Evolutionary conservation across 2,888 invertebrate genomes (phyloP), one percentile per base, ranked within the genome.

Genomic region (Aplocera efformata): DNA sequence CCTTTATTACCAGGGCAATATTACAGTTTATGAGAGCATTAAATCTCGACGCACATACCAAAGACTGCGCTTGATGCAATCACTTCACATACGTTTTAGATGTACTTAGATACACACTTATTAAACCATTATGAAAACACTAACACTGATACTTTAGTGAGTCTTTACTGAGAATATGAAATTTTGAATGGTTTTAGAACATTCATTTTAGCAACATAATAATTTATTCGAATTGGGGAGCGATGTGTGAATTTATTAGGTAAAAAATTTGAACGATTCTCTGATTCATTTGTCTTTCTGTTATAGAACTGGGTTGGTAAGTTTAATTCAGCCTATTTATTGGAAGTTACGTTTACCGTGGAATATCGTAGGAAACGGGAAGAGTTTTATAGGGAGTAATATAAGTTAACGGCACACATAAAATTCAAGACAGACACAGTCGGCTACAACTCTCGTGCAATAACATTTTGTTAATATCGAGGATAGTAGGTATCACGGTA

Each of bases 1-100:
- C 67, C 72, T 80, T 81, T 83, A 83, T 76, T 74, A 73, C 78
- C 67, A 48, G 63, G 63, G 75, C 71, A 73, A 79, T 82, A 77
- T 79, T 73, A 73, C 72, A 74, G 64, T 82, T 82, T 82, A 83
- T 76, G 72, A 65, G 63, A 47, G 72, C 62, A 70, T 79, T 82
- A 81, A 82, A 82, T 82, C 76, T 72, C 60, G 57, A 68, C 72
- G 73, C 71, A 68, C 70, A 63, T 64, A 72, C 56, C 56, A 33
- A 34, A 51, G 58, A 34, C 55, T 65, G 66, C 68, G 66, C 57
- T 65, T 62, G 60, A 56, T 67, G 71, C 69, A 72, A 70, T 72
- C 71, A 60, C 50, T 59, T 44, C 43, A 22, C 13, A 39, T 39
- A 42, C 34, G 41, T 37, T 37, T 33, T 41, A 33, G 31, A 13